phyloP scores from a whole-genome alignment of 2,888 invertebrate species.

The Tinea trinotella region DNA sequence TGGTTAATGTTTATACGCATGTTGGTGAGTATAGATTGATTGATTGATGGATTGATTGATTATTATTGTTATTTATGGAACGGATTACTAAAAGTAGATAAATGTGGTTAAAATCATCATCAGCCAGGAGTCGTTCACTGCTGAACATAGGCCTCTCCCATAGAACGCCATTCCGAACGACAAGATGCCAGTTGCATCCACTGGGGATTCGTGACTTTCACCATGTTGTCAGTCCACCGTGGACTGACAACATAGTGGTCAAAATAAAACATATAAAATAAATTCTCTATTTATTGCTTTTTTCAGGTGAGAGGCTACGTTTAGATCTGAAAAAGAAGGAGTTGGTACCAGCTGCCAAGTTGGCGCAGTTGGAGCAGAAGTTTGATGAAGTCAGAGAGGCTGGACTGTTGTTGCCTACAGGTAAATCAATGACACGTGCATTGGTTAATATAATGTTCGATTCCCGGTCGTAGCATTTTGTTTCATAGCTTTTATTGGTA shows the following conservation, averaged over 20 bases:
- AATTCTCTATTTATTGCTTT: not conserved
- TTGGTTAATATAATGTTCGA: too few species aligned
- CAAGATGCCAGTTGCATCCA: too few species aligned
- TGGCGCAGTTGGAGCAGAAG: slow-evolving; percentile 80
- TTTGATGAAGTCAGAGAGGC: slow-evolving; percentile 90
- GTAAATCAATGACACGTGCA: slow-evolving; percentile 37
- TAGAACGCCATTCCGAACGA: too few species aligned
- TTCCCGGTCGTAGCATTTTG: too few species aligned
- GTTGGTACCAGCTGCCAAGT: slow-evolving; percentile 81
- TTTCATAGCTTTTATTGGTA: too few species aligned
- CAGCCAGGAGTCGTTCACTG: too few species aligned
- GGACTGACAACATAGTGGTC: not conserved
- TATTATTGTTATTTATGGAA: too few species aligned
- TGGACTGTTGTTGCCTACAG: slow-evolving; percentile 84
- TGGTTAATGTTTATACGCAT: slow-evolving; percentile 93
- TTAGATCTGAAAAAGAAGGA: slow-evolving; percentile 87
- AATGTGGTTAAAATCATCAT: not conserved
- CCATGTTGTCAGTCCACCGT: too few species aligned
- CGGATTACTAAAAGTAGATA: not conserved
- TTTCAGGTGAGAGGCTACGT: slow-evolving; percentile 81
- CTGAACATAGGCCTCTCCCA: too few species aligned
- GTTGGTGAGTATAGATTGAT: slow-evolving; percentile 79
- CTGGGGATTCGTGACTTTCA: too few species aligned
- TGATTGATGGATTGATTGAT: too few species aligned
- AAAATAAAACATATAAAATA: slow-evolving; percentile 4